These are phyloP conservation scores for Delphinus delphis DNA, from an alignment of 2,113 vertebrate species.

Conservation along the genomic window DNA sequence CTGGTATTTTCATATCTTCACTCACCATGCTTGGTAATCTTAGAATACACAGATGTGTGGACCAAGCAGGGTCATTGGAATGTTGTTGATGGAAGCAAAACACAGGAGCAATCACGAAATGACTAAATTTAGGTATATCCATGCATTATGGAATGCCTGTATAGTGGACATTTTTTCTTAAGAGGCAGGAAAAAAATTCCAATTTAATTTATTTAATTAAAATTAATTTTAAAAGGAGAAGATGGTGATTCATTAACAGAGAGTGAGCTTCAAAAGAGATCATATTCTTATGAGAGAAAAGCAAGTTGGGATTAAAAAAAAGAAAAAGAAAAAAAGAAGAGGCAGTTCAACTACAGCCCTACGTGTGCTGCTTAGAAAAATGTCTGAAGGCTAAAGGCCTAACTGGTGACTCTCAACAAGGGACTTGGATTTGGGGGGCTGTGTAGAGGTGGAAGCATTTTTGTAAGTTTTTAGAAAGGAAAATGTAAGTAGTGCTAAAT, in stretches of 20 bases:
- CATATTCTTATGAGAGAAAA: neutral
- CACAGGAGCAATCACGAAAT: neutral
- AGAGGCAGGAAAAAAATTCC: neutral
- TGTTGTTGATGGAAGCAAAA: neutral
- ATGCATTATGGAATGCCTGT: neutral
- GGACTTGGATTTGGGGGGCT: neutral
- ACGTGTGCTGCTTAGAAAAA: neutral
- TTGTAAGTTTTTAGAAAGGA: constrained; percentile 29
- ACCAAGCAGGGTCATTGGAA: neutral
- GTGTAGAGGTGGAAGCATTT: neutral
- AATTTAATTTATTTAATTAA: neutral
- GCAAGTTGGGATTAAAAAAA: neutral
- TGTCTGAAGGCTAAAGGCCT: neutral
- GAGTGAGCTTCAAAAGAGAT: neutral
- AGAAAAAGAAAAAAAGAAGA: neutral
- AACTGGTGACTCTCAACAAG: neutral
- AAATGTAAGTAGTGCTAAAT: neutral
- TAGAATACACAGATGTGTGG: neutral
- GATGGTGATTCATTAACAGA: neutral
- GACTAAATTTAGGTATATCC: neutral
- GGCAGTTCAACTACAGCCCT: neutral
- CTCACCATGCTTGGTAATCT: neutral
- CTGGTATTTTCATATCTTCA: no score
- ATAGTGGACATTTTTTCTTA: neutral
- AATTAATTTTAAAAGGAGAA: neutral